phyloP scores from a whole-genome alignment of 2,797 vertebrate species.

The Sphaeramia orbicularis region DNA sequence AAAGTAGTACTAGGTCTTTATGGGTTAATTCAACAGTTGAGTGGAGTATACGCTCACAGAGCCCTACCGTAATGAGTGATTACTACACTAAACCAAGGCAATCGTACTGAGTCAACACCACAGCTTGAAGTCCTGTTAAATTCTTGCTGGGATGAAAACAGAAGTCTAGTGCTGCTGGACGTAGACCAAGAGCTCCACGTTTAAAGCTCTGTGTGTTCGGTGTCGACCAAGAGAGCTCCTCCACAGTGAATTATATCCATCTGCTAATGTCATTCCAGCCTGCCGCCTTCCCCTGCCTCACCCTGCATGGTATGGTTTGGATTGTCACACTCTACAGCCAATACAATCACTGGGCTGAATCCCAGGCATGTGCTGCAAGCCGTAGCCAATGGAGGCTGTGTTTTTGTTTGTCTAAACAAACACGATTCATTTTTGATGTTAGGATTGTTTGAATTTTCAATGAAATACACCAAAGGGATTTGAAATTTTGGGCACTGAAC shows the following conservation, averaged over 20 bases:
- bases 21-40: constrained; percentile 31
- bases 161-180: constrained; percentile 46
- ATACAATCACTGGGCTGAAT: constrained; percentile 47
- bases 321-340: constrained; percentile 72
- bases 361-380: constrained; percentile 34
- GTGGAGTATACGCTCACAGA: constrained; percentile 14
- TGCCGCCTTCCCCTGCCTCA: constrained; percentile 37
- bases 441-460: constrained; percentile 40
- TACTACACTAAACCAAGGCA: constrained; percentile 38
- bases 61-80: constrained; percentile 52
- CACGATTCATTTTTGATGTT: constrained; percentile 45
- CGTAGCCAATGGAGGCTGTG: constrained; percentile 31
- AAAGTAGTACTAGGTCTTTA: too few species aligned
- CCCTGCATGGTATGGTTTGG: constrained; percentile 58
- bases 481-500: constrained; percentile 41
- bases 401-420: constrained; percentile 60
- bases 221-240: constrained; percentile 49
- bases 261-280: constrained; percentile 70
- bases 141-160: constrained; percentile 41
- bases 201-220: constrained; percentile 52
- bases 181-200: constrained; percentile 36
- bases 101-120: constrained; percentile 55
- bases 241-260: constrained; percentile 63
- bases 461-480: constrained; percentile 31
- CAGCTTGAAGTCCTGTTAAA: constrained; percentile 46